Base-by-base conservation (phyloP, 2,888 invertebrate genomes). In the Trilocha varians region DNA sequence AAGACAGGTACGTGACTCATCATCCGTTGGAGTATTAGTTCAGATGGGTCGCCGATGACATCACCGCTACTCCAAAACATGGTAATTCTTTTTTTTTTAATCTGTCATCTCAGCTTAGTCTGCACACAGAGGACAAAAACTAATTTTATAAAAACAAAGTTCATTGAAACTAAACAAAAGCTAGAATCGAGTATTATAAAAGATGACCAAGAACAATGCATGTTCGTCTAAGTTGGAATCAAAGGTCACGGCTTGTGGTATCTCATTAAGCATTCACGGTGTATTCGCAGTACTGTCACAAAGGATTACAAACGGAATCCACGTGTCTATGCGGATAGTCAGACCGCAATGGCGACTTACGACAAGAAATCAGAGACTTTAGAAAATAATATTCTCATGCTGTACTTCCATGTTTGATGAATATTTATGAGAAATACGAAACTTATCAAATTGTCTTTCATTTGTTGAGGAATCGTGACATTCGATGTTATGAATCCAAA, bases 231-330 rank as follows among this genome's bases (percentile, higher is more conserved):
- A 73, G 70, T 71, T 61, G 72, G 75, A 75, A 75, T 71, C 2
- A 77, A 80, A 78, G 80, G 80, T 78, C 80, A 69, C 55, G 72
- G 65, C 57, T n/a, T 70, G 57, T 52, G 62, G 61, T 59, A 57
- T 59, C 55, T 60, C 65, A 76, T 76, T 78, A 78, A 68, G 77
- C 76, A 82, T 82, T 77, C 78, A 80, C 79, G 64, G 57, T 62
- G 64, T 65, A 72, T 70, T 73, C 71, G 73, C 75, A 65, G 69
- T 67, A 64, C 58, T 64, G 63, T 62, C 60, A 69, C 69, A 73
- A 74, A 72, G 69, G 57, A 66, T 50, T 65, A 63, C 57, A 66
- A 65, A 66, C 69, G 65, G 64, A 57, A 64, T 63, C 57, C 49
- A 47, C 47, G 47, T 52, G 53, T 13, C 25, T 13, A 4, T 25